These are phyloP conservation scores for Cuculus canorus DNA, from an alignment of 2,797 vertebrate genomes.

Conservation along the genomic window DNA sequence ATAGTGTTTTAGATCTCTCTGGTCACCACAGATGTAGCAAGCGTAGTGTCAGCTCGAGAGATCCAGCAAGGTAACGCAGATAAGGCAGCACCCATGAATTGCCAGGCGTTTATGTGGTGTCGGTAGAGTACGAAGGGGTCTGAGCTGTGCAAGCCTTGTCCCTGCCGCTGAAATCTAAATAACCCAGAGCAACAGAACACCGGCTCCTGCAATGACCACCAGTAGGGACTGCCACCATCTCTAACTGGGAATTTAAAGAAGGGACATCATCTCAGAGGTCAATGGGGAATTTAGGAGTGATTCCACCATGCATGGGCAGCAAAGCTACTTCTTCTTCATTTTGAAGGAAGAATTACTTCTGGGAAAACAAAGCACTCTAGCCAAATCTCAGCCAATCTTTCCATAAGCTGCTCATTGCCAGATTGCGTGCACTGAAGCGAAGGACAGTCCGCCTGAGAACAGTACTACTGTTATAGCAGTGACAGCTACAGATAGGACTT, in stretches of 20 bases:
- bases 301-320: rapidly evolving
- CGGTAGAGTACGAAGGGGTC: background rate
- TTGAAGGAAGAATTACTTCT: background rate
- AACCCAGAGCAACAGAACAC: background rate
- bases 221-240: background rate
- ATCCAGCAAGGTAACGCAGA: background rate
- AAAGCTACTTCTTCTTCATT: background rate
- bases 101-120: rapidly evolving
- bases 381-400: background rate
- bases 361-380: background rate
- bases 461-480: background rate
- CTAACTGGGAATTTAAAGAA: background rate
- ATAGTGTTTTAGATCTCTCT: conserved; percentile 21
- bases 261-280: background rate
- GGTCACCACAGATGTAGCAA: background rate
- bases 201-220: rapidly evolving
- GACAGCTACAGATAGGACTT: background rate
- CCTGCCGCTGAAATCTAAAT: background rate
- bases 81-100: rapidly evolving
- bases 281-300: rapidly evolving
- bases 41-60: background rate
- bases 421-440: background rate
- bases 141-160: background rate
- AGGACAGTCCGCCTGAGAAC: background rate
- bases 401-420: background rate